These are phyloP conservation scores for Acanthisitta chloris DNA, from an alignment of 2,113 vertebrate species.

Conservation along the genomic window DNA sequence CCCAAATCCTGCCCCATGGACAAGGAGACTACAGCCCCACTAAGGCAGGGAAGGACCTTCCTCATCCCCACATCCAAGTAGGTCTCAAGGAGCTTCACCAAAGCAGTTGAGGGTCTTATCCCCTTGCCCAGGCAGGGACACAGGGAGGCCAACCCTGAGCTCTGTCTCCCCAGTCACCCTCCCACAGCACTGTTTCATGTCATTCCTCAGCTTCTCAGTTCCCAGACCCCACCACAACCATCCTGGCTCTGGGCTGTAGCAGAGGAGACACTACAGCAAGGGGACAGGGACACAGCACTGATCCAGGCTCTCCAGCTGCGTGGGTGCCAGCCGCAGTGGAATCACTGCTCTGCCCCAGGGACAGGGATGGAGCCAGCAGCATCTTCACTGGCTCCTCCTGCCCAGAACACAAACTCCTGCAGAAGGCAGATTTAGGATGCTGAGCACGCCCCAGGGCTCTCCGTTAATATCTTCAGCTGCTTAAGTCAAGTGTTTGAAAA, in stretches of 20 bases:
- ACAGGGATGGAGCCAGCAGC: neutral
- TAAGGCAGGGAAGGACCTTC: neutral
- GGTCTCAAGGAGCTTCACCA: neutral
- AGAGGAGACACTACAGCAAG: neutral
- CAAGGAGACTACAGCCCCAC: accelerated
- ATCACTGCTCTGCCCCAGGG: neutral
- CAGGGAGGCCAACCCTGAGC: neutral
- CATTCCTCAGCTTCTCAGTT: neutral
- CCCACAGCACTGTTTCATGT: accelerated
- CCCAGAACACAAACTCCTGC: neutral
- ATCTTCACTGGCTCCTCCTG: neutral
- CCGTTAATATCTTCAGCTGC: neutral
- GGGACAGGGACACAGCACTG: accelerated
- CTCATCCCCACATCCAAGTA: neutral
- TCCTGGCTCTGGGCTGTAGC: neutral
- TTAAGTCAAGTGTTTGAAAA: neutral
- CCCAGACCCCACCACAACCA: neutral
- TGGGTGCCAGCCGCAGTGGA: accelerated
- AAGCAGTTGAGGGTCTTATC: neutral
- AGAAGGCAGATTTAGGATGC: neutral
- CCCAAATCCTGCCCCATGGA: neutral
- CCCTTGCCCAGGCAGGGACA: neutral
- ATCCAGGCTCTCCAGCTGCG: neutral
- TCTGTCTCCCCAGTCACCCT: neutral
- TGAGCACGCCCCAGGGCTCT: neutral